phyloP scores from a whole-genome alignment of 1,140 invertebrate species.

The Caenorhabditis elegans region WBcel235 BX284603.4:7030001-7030500 shows the following conservation, averaged over 20 bases:
- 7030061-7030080: neutral
- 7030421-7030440: too few species aligned
- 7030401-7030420: too few species aligned
- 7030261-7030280: neutral
- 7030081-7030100: neutral
- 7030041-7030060: neutral
- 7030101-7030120: neutral
- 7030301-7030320: neutral
- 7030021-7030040: neutral
- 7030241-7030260: slow-evolving; percentile 2
- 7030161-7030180: neutral
- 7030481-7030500: too few species aligned
- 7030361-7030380: neutral
- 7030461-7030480: too few species aligned
- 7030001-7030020: too few species aligned
- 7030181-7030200: neutral
- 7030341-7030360: neutral
- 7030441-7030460: too few species aligned
- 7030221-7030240: slow-evolving; percentile 10
- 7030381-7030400: too few species aligned
- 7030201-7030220: too few species aligned
- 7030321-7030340: neutral
- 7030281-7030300: neutral
- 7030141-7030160: neutral
- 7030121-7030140: neutral